Evolutionary conservation across 2,888 invertebrate genomes (phyloP).

Genomic region (Eupithecia dodoneata): DNA sequence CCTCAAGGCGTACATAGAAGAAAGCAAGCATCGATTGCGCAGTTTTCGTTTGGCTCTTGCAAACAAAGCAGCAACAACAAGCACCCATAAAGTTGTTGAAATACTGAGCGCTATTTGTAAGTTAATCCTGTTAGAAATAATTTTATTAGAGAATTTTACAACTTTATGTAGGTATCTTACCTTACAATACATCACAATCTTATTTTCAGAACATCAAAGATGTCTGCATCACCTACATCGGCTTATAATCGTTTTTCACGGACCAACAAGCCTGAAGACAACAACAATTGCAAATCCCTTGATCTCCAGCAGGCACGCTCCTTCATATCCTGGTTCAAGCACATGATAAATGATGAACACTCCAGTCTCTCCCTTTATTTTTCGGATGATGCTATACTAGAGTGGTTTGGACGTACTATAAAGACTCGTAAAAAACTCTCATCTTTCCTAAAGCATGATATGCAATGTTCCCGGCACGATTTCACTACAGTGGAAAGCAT

Average conservation of each 20-base stretch:
- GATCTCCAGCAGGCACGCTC: slow-evolving; percentile 68
- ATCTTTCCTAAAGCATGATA: slow-evolving; percentile 82
- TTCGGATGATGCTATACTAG: slow-evolving; percentile 81
- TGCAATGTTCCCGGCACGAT: slow-evolving; percentile 79
- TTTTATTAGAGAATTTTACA: not conserved
- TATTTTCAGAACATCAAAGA: slow-evolving; percentile 54
- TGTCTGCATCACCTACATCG: slow-evolving; percentile 61
- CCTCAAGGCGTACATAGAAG: slow-evolving; percentile 73
- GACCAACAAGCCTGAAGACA: slow-evolving; percentile 52
- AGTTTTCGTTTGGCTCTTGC: slow-evolving; percentile 65
- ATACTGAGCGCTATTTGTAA: slow-evolving; percentile 70
- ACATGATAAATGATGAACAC: slow-evolving; percentile 79
- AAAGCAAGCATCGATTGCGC: slow-evolving; percentile 69
- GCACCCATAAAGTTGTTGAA: slow-evolving; percentile 70
- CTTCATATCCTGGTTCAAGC: slow-evolving; percentile 77
- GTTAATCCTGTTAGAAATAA: slow-evolving; percentile 31
- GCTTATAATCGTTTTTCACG: slow-evolving; percentile 54
- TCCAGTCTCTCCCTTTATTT: slow-evolving; percentile 77
- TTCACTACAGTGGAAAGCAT: slow-evolving; percentile 76
- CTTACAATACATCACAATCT: not conserved
- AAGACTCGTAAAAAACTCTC: slow-evolving; percentile 84
- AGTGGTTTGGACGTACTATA: slow-evolving; percentile 87
- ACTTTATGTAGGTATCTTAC: not conserved
- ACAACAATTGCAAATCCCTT: slow-evolving; percentile 58
- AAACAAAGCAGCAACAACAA: slow-evolving; percentile 59